Evolutionary conservation across 2,888 invertebrate genomes (phyloP), one percentile per base, ranked within the genome.

Genomic region (Heliconius ethilla): DNA sequence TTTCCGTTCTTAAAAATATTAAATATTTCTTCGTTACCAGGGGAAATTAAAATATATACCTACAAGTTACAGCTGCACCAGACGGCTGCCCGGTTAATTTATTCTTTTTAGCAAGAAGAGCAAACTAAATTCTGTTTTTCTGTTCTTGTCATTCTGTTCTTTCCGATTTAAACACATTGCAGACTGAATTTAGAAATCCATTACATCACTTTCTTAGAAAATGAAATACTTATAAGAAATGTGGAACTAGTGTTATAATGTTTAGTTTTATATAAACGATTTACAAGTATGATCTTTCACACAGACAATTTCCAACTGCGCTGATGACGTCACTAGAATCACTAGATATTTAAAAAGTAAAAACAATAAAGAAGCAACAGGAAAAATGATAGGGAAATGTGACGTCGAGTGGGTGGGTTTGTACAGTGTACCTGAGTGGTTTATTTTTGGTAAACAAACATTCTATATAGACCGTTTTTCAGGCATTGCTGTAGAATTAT

Each of bases 371-470:
- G 25, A 69, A 69, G 40, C 67, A 40, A 45, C 69, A 69, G 40
- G 69, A 69, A 25, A 69, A 69, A 25, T 25, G 7, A 45, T 18
- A 69, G 13, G 18, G 1, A 25, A 45, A 15, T n/a, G 40, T 69
- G 69, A 69, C 69, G 69, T 45, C 69, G 7, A 69, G 25, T 69
- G 45, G 15, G 69, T 69, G 40, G 15, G 69, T 9, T 45, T 27
- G 69, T 45, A n/a, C 69, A 25, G 25, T 45, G 25, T 45, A 69
- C 45, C n/a, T 67, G 3, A 40, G 6, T 40, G 25, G 67, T 37
- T 67, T 69, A 45, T 45, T 25, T 69, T 69, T 69, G 40, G 69
- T 25, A 27, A 45, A 40, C 9, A 40, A 69, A 69, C 45, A 69
- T n/a, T 13, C 2, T 45, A 69, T 25, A 7, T 40, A 69, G 15